These are phyloP conservation scores for Euura lappo DNA, from an alignment of 1,140 invertebrate genomes.

Conservation along the genomic window DNA sequence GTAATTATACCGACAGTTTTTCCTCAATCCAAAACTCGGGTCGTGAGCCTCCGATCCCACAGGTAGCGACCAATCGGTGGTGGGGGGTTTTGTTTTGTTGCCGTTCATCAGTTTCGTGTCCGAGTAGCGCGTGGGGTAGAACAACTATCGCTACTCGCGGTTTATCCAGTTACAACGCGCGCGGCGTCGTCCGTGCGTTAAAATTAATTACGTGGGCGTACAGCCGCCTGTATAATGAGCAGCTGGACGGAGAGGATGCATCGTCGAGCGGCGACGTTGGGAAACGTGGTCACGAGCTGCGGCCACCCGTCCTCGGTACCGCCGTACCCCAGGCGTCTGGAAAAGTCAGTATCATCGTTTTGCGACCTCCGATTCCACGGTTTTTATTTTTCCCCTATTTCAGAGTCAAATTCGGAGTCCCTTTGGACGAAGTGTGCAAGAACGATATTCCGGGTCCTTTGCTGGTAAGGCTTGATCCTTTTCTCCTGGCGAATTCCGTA, in stretches of 20 bases:
- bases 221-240: constrained; percentile 68
- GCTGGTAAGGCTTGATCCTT: constrained; percentile 66
- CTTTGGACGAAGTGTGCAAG: constrained; percentile 89
- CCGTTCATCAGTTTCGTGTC: not conserved
- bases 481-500: not conserved
- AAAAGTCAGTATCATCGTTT: constrained; percentile 67
- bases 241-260: constrained; percentile 91
- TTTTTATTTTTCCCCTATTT: not conserved
- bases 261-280: constrained; percentile 83
- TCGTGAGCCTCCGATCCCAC: not conserved
- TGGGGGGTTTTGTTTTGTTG: constrained; percentile 15
- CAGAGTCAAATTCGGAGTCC: constrained; percentile 90
- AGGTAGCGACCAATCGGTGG: not conserved
- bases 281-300: constrained; percentile 89
- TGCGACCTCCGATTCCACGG: too few species aligned
- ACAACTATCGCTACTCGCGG: too few species aligned
- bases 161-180: not conserved
- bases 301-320: constrained; percentile 71
- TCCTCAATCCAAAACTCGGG: not conserved
- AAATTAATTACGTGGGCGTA: not conserved
- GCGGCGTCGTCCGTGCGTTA: not conserved
- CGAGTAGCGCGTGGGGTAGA: not conserved
- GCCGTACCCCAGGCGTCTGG: constrained; percentile 81
- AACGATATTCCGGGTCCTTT: constrained; percentile 91
- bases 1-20: too few species aligned